Base-by-base conservation (phyloP, 2,113 vertebrate species). In the Glaucomys volans region DNA sequence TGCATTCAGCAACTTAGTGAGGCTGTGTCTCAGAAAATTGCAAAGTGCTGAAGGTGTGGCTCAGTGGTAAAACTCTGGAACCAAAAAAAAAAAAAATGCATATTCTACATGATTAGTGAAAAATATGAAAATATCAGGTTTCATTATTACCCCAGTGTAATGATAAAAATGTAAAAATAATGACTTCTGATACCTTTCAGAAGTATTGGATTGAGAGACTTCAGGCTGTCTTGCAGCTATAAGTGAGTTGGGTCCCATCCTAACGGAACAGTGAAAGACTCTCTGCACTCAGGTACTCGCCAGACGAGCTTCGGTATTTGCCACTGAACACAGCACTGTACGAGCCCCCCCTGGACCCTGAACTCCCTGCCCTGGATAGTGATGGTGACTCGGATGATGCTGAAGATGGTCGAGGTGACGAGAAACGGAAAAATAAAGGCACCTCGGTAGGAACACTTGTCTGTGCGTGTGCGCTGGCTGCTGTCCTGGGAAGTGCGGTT, bases 301-400 rank as follows among this genome's bases (percentile, higher is more conserved):
- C 99, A 44, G 99, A 99, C 94, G 99, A 99, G 80, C 99, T 99
- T 91, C 99, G 99, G 35, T 99, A 99, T 97, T 95, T 99, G 97
- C 99, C 99, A 0, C 75, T 99, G 90, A 99, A 99, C 98, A 99
- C 99, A 6, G 99, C 99, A 50, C 99, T 99, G 77, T 99, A 99
- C 12, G 99, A 99, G 97, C 99, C 99, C 26, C 99, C 99, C 0
- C 98, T 99, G 98, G 99, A 99, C 96, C 99, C 99, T 0, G 99
- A 99, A 81, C 99, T 99, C 57, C 99, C 99, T 12, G 99, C 99
- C 0, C 97, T 99, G 16, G 99, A 99, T 96, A 99, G 99, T 5
- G 99, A 99, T 72, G 99, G 99, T 0, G 99, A 99, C 94, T 99
- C 99, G 0, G 99, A 99, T 47, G 99, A 99, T 4, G 99, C 98